Conservation (phyloP, 2,888 invertebrate species). For the Monoplex corrugatus region DNA sequence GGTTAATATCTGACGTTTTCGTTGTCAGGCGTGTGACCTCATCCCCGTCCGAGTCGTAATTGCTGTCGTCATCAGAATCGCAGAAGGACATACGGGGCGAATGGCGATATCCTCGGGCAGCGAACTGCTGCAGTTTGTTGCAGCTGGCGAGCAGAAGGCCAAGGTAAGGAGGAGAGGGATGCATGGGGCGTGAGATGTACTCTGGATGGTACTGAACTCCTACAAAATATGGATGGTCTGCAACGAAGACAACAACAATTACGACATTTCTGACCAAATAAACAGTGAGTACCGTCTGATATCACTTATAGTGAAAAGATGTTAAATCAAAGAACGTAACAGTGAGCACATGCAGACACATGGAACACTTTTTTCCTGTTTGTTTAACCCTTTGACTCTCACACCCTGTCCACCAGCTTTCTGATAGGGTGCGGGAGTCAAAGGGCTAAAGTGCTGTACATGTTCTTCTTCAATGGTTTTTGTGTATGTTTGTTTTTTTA, state of each 20-base stretch:
- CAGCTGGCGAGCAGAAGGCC: conserved; percentile 95
- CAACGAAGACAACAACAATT: conserved; percentile 56
- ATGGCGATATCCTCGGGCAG: conserved; percentile 75
- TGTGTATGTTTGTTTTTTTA: no score
- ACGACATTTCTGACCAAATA: not conserved
- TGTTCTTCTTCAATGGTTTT: no score
- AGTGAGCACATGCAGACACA: no score
- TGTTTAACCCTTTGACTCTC: no score
- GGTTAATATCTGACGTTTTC: not conserved
- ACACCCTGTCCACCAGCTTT: no score
- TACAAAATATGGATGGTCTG: conserved; percentile 94
- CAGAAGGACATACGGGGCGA: conserved; percentile 76
- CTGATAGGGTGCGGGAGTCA: no score
- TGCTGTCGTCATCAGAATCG: conserved; percentile 63
- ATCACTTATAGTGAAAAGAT: no score
- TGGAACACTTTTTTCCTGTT: no score
- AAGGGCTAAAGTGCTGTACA: no score
- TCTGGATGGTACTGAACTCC: conserved; percentile 99
- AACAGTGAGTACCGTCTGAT: no score
- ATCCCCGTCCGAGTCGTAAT: conserved; percentile 55
- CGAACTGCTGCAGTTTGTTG: conserved; percentile 87
- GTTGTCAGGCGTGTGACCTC: conserved; percentile 1
- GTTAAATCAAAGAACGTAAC: no score
- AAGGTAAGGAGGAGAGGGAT: conserved; percentile 96
- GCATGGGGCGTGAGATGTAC: conserved; percentile 89